phyloP scores from a whole-genome alignment of 2,797 vertebrate species.

The Spizella passerina region DNA sequence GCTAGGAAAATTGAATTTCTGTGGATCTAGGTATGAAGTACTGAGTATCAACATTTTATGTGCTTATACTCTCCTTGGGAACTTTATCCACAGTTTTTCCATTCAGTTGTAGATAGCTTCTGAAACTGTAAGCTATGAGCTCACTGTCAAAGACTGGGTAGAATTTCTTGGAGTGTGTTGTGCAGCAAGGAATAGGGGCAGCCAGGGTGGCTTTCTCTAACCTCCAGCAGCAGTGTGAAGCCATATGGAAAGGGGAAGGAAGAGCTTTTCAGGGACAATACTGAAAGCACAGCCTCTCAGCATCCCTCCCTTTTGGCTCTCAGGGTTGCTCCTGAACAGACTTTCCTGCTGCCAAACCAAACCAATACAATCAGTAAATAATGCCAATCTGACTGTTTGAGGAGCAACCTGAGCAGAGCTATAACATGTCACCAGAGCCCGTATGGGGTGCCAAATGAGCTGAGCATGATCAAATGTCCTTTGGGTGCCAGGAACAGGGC shows the following conservation, averaged over 20 bases:
- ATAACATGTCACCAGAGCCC: not conserved
- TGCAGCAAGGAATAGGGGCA: not conserved
- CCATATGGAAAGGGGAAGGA: not conserved
- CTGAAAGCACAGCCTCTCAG: not conserved
- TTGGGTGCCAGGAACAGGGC: rapidly evolving
- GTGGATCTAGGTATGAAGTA: not conserved
- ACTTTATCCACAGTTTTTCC: not conserved
- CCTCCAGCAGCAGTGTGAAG: not conserved
- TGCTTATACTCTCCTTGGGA: not conserved
- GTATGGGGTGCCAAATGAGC: rapidly evolving
- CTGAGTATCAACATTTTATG: not conserved
- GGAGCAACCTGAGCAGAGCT: not conserved
- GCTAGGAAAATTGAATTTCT: not conserved
- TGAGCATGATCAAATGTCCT: not conserved
- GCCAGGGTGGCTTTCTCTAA: not conserved
- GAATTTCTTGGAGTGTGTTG: not conserved
- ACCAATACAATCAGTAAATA: not conserved
- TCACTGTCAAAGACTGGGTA: not conserved
- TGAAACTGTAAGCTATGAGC: not conserved
- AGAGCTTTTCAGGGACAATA: not conserved
- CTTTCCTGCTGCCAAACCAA: not conserved
- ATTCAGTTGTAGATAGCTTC: not conserved
- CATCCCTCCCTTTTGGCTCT: not conserved
- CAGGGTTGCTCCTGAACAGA: not conserved
- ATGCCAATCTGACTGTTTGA: not conserved